Conservation (phyloP, 2,888 invertebrate species). For the Urechis unicinctus region DNA sequence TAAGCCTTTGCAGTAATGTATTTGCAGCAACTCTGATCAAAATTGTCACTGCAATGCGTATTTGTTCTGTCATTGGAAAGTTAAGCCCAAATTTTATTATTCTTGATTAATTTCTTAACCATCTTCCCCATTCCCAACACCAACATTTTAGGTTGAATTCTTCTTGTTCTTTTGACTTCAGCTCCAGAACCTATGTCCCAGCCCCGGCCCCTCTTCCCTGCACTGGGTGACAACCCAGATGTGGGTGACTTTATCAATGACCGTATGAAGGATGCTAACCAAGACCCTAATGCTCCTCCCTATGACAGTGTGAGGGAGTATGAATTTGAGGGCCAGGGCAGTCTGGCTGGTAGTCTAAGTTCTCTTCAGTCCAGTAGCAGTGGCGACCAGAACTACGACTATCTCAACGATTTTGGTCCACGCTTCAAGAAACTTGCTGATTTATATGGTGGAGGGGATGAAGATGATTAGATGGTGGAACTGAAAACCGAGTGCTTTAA, state of each 20-base stretch:
- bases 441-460: conserved; percentile 68
- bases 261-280: conserved; percentile 90
- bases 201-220: not conserved
- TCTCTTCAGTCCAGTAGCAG: conserved; percentile 73
- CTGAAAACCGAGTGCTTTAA: too few species aligned
- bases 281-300: conserved; percentile 87
- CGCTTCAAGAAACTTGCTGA: conserved; percentile 93
- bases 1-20: too few species aligned
- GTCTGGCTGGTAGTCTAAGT: conserved; percentile 91
- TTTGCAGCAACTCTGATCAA: too few species aligned
- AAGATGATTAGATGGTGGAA: not conserved
- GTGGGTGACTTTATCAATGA: conserved; percentile 95
- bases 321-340: conserved; percentile 91
- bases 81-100: too few species aligned
- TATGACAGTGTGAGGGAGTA: conserved; percentile 98
- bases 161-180: too few species aligned
- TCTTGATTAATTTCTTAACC: too few species aligned
- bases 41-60: too few species aligned
- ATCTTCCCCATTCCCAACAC: too few species aligned
- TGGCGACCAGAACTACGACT: conserved; percentile 93
- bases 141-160: too few species aligned
- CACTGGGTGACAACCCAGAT: conserved; percentile 19
- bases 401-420: conserved; percentile 93
- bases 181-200: conserved; percentile 11
- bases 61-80: too few species aligned